phyloP scores from a whole-genome alignment of 2,797 vertebrate genomes.

The Columba guinea region DNA sequence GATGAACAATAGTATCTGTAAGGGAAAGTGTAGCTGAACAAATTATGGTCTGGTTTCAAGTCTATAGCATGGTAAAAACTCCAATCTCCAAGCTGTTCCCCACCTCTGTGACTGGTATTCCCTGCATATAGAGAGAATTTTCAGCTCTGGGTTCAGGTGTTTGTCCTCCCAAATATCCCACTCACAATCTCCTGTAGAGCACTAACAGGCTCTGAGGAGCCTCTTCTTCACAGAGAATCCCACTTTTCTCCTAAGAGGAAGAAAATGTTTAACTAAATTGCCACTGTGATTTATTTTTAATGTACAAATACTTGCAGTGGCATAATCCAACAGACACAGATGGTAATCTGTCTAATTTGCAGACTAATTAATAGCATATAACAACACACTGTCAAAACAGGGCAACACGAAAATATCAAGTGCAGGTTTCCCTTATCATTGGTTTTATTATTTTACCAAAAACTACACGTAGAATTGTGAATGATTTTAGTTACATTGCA shows the following conservation, averaged over 20 bases:
- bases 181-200: background rate
- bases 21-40: background rate
- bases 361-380: background rate
- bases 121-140: background rate
- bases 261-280: background rate
- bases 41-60: background rate
- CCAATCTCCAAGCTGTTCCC: background rate
- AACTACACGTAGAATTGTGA: background rate
- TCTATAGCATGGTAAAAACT: background rate
- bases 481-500: background rate
- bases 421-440: background rate
- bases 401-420: background rate
- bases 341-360: background rate
- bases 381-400: background rate
- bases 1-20: background rate
- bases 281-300: background rate
- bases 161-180: background rate
- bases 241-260: background rate
- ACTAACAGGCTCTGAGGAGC: background rate
- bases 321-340: slow-evolving; percentile 15
- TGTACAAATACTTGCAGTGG: background rate
- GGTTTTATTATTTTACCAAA: background rate
- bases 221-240: background rate
- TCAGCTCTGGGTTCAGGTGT: background rate
- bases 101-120: background rate